These are phyloP conservation scores for Phycodurus eques DNA, from an alignment of 2,113 vertebrate species.

Conservation along the genomic window DNA sequence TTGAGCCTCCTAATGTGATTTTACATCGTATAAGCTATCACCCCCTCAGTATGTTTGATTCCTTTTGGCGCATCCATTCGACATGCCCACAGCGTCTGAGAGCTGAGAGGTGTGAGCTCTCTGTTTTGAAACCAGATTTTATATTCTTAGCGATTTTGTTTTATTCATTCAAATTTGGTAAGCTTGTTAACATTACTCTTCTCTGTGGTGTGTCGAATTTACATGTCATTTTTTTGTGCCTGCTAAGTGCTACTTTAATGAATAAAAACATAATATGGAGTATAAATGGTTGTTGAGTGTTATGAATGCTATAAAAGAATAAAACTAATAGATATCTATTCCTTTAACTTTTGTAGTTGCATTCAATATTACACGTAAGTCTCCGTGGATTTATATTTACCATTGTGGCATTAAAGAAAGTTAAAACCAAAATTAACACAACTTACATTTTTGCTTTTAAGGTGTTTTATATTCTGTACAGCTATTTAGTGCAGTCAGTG, in stretches of 20 bases:
- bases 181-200: too few species aligned
- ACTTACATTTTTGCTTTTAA: constrained; percentile 3
- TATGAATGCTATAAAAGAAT: background rate
- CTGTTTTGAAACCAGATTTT: too few species aligned
- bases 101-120: too few species aligned
- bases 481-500: constrained; percentile 3
- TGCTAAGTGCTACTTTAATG: background rate
- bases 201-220: too few species aligned
- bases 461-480: constrained; percentile 4
- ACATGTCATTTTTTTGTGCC: too few species aligned
- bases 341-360: background rate
- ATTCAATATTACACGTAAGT: background rate
- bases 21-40: too few species aligned
- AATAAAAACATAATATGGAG: background rate
- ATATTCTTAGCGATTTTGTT: too few species aligned
- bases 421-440: background rate
- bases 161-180: too few species aligned
- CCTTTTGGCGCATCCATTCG: too few species aligned
- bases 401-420: background rate
- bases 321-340: background rate
- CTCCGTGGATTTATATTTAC: background rate
- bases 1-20: too few species aligned
- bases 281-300: background rate
- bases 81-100: too few species aligned
- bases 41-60: too few species aligned